Percentiles rank a stretch among this genome's conserved stretches.
Conservation (phyloP, 2,888 invertebrate species). For the Chironomus riparius region DNA sequence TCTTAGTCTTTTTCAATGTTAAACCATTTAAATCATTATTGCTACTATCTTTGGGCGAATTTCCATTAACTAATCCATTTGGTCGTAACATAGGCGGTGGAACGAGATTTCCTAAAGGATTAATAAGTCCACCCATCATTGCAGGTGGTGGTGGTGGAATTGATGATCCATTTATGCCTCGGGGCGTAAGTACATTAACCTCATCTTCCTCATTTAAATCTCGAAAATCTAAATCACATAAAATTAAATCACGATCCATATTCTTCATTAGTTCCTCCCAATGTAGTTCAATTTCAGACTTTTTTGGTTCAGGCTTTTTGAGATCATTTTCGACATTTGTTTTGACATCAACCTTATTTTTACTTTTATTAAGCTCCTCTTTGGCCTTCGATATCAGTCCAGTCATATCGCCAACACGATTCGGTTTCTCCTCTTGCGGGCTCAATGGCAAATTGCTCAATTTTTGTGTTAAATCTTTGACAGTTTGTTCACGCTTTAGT, state of each 20-base stretch:
- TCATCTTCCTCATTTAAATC: slow-evolving; percentile 86
- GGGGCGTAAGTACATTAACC: slow-evolving; percentile 62
- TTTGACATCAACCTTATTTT: slow-evolving; percentile 59
- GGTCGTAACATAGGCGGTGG: slow-evolving; percentile 32
- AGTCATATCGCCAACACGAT: slow-evolving; percentile 69
- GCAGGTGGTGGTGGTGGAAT: slow-evolving; percentile 74
- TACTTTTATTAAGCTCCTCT: slow-evolving; percentile 80
- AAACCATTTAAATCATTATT: slow-evolving; percentile 37
- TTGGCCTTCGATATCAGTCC: slow-evolving; percentile 90
- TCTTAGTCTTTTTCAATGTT: slow-evolving; percentile 75
- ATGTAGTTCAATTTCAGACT: slow-evolving; percentile 87
- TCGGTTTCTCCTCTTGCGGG: slow-evolving; percentile 51
- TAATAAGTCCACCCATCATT: slow-evolving; percentile 30
- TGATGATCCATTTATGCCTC: slow-evolving; percentile 54
- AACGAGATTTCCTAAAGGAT: slow-evolving; percentile 34
- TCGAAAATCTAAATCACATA: slow-evolving; percentile 94
- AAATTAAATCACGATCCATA: slow-evolving; percentile 63
- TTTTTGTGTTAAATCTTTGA: slow-evolving; percentile 81
- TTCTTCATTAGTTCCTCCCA: slow-evolving; percentile 87
- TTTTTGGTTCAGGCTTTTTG: slow-evolving; percentile 63
- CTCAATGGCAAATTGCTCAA: slow-evolving; percentile 56
- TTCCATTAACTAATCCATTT: slow-evolving; percentile 11
- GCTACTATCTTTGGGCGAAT: slow-evolving; percentile 29
- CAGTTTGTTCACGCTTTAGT: slow-evolving; percentile 72
- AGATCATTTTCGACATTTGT: slow-evolving; percentile 61